These are phyloP conservation scores for Cryptus armator DNA, from an alignment of 2,888 invertebrate genomes.

Conservation along the genomic window DNA sequence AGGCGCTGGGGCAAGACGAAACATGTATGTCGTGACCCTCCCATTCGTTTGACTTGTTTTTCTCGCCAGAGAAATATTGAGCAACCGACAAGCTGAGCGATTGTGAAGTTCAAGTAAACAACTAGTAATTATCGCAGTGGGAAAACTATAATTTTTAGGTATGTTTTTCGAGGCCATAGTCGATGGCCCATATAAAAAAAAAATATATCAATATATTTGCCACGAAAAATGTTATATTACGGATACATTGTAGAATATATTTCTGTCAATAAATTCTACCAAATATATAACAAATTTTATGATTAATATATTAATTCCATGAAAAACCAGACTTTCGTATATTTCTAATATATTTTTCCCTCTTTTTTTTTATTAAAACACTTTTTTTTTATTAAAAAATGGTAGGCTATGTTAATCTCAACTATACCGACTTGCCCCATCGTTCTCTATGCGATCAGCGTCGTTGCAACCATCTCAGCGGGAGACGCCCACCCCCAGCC, in stretches of 20 bases:
- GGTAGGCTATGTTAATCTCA: background rate
- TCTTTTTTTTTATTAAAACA: too few relatives aligned
- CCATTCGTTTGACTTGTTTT: background rate
- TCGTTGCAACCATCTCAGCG: constrained; percentile 34
- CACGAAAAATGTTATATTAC: too few relatives aligned
- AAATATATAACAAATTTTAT: too few relatives aligned
- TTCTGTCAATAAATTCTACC: too few relatives aligned
- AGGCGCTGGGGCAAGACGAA: constrained; percentile 10
- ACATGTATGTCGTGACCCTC: background rate
- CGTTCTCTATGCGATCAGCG: constrained; percentile 8
- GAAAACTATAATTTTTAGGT: background rate
- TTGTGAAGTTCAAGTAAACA: background rate
- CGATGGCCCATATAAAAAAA: too few relatives aligned
- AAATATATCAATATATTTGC: too few relatives aligned
- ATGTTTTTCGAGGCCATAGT: too few relatives aligned
- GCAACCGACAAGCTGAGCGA: background rate
- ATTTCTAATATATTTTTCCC: background rate
- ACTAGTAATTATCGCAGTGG: background rate
- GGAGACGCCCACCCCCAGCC: constrained; percentile 33
- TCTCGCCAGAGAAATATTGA: background rate
- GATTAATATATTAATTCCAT: too few relatives aligned
- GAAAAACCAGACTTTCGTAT: too few relatives aligned
- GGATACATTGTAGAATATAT: too few relatives aligned
- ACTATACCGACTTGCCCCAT: constrained; percentile 22
- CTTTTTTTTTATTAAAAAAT: background rate